Percentiles rank a stretch among this genome's conserved stretches.
Conservation (phyloP, 2,888 invertebrate genomes). For the Orthonychiurus folsomi region DNA sequence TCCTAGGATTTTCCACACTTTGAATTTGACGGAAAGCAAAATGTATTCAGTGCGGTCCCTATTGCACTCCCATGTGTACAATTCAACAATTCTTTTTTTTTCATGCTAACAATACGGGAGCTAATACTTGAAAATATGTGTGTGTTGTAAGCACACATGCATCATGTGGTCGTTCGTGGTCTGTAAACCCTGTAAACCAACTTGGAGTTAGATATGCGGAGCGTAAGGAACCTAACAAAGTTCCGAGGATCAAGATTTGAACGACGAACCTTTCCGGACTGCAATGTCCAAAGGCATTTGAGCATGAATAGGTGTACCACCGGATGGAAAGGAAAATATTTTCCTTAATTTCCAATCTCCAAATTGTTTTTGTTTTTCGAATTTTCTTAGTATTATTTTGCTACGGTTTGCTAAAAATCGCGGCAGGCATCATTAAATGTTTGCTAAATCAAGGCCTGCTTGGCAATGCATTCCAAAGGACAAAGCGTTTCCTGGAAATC, state of each 20-base stretch:
- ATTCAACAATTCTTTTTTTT: constrained; percentile 6
- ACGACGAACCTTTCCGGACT: not conserved
- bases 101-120: not conserved
- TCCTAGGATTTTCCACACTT: constrained; percentile 28
- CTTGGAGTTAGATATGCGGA: not conserved
- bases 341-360: constrained; percentile 16
- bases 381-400: not conserved
- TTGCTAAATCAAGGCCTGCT: not conserved
- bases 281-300: not conserved
- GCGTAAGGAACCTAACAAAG: not conserved
- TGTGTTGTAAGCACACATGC: no score
- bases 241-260: not conserved
- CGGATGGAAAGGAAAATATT: constrained; percentile 24
- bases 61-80: no score
- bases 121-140: not conserved
- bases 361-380: not conserved
- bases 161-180: no score
- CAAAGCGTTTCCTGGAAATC: no score
- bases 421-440: no score
- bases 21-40: constrained; percentile 7
- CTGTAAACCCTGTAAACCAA: not conserved
- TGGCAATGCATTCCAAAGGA: no score
- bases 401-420: not conserved
- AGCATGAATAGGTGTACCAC: constrained; percentile 5
- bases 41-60: no score